Base-by-base conservation (phyloP, 2,888 invertebrate genomes). In the Agrochola lychnidis region DNA sequence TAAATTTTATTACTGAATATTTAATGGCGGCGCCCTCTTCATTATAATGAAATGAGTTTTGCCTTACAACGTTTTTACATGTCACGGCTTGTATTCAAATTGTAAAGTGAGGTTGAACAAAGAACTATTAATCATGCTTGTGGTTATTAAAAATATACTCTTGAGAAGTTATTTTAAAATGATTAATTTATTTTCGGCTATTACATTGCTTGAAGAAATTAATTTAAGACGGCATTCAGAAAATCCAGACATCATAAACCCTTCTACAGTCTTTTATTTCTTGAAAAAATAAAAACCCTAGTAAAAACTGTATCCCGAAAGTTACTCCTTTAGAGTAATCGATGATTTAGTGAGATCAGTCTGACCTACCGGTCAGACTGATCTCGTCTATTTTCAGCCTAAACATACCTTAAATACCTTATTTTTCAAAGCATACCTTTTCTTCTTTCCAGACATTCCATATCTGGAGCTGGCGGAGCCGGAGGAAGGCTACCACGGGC, bases 401-500 rank as follows among this genome's bases (percentile, higher is more conserved):
- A n/a, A 53, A n/a, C 22, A 51, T 19, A 22, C 22, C 22, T 22
- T 53, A 51, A 51, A 51, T 5, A 19, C 22, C 48, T 48, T 19
- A 6, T 53, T 9, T 53, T 22, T 53, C 22, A 53, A 53, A n/a
- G 22, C 22, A 53, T n/a, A 0, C 53, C 6, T 16, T 72, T 51
- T 72, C 48, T 85, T 89, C 40, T 88, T 91, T 91, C 57, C 97
- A 97, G 91, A 97, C 97, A 97, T 97, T 76, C 98, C 98, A 45
- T 97, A 97, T 91, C 94, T 98, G 96, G 98, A 98, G 95, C 96
- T 98, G 93, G 97, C 98, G 80, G 98, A 98, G 92, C 97, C 98
- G 63, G 98, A 99, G 92, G 98, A 98, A 90, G 99, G 99, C 83
- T 99, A 99, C 97, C 99, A 99, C 92, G 99, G 99, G 57, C 97